Conservation (phyloP, 2,113 vertebrate species). For the Ibidorhyncha struthersii region DNA sequence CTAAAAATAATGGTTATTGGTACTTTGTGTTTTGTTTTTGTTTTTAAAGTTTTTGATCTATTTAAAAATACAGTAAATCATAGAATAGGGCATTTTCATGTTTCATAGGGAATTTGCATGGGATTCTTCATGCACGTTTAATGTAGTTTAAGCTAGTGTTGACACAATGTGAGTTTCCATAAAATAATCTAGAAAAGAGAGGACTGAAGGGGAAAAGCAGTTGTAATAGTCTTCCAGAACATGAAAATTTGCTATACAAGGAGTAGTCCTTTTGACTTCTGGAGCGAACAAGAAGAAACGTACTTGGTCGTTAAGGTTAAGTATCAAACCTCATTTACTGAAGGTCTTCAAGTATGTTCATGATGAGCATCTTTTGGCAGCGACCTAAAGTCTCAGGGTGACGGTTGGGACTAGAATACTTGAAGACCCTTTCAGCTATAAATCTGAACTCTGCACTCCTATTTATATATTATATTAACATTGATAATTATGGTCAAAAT, state of each 20-base stretch:
- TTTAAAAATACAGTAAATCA: neutral
- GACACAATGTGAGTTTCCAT: neutral
- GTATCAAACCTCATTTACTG: neutral
- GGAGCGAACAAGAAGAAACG: fast-evolving
- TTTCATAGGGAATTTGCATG: neutral
- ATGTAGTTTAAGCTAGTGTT: neutral
- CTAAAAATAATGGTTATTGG: neutral
- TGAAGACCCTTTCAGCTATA: neutral
- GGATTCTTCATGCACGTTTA: neutral
- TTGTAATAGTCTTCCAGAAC: neutral
- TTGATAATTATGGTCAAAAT: neutral
- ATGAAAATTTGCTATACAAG: neutral
- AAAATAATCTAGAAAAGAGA: neutral
- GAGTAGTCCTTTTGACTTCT: neutral
- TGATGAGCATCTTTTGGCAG: neutral
- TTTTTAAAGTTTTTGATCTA: neutral
- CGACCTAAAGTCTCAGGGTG: neutral
- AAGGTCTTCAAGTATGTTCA: neutral
- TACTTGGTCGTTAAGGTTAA: neutral
- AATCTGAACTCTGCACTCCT: neutral
- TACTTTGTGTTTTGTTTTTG: neutral
- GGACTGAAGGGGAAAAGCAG: neutral
- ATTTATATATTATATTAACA: neutral
- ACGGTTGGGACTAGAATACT: neutral
- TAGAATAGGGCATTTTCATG: neutral